Conservation (phyloP, 2,797 vertebrate genomes). For the Tragopan temminckii region DNA sequence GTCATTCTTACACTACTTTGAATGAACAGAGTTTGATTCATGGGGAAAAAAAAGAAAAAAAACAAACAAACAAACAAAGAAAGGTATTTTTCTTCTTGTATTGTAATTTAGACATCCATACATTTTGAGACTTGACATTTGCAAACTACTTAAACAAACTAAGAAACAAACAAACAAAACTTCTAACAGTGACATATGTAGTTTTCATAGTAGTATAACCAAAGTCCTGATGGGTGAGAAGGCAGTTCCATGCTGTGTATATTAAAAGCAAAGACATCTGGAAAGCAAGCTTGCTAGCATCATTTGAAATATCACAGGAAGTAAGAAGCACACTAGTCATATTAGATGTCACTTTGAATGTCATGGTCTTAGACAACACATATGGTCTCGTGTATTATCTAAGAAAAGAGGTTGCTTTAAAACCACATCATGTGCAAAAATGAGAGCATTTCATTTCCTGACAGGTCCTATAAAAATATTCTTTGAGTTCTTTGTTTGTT, state of each 20-base stretch:
- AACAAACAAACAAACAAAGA: too few species aligned
- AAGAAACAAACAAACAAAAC: background rate
- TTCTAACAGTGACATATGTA: accelerated
- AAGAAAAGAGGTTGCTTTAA: background rate
- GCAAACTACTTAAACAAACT: background rate
- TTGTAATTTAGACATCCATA: background rate
- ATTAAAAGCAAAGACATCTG: background rate
- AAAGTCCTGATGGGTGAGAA: background rate
- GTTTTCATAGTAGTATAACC: background rate
- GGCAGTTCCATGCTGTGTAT: background rate
- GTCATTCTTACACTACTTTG: background rate
- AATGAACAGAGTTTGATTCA: background rate
- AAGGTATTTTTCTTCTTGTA: background rate
- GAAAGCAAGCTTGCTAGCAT: background rate
- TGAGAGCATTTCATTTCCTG: background rate
- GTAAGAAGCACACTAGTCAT: background rate
- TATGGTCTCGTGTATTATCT: background rate
- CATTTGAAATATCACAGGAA: background rate
- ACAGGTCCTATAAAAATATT: background rate
- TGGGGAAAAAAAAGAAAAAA: background rate
- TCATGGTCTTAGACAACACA: background rate
- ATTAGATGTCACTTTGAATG: background rate
- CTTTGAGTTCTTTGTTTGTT: background rate
- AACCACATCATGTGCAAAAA: background rate
- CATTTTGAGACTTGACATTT: background rate